Percentiles rank a stretch among this genome's conserved stretches.
These are phyloP conservation scores for Rhineura floridana DNA, from an alignment of 2,113 vertebrate species.

Conservation along the genomic window DNA sequence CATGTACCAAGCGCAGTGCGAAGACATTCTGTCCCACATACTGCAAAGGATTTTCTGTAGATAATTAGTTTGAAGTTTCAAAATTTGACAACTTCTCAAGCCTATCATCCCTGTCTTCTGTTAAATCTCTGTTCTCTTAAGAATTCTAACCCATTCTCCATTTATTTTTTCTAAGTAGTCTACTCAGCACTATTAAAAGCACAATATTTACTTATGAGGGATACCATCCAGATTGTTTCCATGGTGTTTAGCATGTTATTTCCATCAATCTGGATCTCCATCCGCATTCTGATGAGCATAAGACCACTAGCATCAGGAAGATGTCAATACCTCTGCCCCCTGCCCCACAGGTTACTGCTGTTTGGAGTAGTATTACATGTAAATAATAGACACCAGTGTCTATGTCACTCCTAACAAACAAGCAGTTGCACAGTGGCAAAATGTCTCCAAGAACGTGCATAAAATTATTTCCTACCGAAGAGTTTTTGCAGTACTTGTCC, in stretches of 20 bases:
- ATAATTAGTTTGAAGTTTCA: neutral
- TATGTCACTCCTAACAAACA: neutral
- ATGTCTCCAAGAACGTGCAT: neutral
- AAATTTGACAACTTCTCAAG: neutral
- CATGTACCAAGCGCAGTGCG: slow-evolving; percentile 14
- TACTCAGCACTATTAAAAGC: neutral
- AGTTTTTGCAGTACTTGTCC: slow-evolving; percentile 92
- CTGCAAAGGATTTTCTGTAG: neutral
- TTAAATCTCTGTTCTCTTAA: neutral
- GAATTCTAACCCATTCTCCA: neutral
- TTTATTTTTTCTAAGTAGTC: too few species aligned
- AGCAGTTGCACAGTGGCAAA: neutral
- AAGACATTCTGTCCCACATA: slow-evolving; percentile 16
- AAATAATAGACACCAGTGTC: neutral
- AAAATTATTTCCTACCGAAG: slow-evolving; percentile 79
- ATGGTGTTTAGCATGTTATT: neutral
- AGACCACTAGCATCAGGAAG: neutral
- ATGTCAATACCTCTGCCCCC: too few species aligned
- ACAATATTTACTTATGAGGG: neutral
- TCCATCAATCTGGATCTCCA: neutral
- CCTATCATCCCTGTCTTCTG: neutral
- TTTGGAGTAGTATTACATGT: neutral
- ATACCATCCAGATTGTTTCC: neutral
- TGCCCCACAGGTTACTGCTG: neutral
- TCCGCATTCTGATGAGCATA: too few species aligned